phyloP scores from a whole-genome alignment of 2,888 invertebrate species.

The Drosophila ochracea region DNA sequence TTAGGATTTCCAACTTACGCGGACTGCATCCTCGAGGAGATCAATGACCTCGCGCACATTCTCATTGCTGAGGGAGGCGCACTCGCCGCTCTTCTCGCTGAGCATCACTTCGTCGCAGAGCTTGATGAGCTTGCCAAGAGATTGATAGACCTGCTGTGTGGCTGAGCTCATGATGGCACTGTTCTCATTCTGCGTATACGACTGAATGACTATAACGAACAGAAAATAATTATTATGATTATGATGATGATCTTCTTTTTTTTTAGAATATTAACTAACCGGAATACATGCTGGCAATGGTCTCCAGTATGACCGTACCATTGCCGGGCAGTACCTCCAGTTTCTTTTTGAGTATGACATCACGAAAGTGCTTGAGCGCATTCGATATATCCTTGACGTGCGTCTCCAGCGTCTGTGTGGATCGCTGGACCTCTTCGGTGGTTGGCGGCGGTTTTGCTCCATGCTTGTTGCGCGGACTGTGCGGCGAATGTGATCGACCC shows the following conservation, averaged over 20 bases:
- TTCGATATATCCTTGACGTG: constrained; percentile 91
- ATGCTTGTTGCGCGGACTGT: constrained; percentile 88
- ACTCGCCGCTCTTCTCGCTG: constrained; percentile 86
- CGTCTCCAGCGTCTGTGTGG: constrained; percentile 90
- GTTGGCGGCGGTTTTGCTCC: constrained; percentile 84
- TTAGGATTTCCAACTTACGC: constrained; percentile 85
- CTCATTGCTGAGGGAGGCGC: constrained; percentile 86
- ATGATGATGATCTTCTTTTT: not conserved
- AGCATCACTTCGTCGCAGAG: constrained; percentile 95
- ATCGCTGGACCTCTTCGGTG: constrained; percentile 87
- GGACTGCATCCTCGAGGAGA: constrained; percentile 90
- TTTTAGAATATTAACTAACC: constrained; percentile 81
- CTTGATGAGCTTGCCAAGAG: constrained; percentile 93
- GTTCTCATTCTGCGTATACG: constrained; percentile 84
- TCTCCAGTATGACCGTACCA: constrained; percentile 96
- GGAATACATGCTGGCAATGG: constrained; percentile 94
- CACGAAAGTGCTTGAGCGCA: constrained; percentile 94
- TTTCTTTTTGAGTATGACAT: constrained; percentile 96
- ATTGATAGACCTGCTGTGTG: constrained; percentile 94
- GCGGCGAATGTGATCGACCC: constrained; percentile 88
- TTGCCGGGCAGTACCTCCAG: constrained; percentile 97
- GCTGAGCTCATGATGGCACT: constrained; percentile 87
- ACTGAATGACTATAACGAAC: constrained; percentile 80
- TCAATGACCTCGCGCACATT: constrained; percentile 90
- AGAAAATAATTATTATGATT: not conserved